Conservation (phyloP, 2,888 invertebrate genomes). For the Platerodrilus igneus region DNA sequence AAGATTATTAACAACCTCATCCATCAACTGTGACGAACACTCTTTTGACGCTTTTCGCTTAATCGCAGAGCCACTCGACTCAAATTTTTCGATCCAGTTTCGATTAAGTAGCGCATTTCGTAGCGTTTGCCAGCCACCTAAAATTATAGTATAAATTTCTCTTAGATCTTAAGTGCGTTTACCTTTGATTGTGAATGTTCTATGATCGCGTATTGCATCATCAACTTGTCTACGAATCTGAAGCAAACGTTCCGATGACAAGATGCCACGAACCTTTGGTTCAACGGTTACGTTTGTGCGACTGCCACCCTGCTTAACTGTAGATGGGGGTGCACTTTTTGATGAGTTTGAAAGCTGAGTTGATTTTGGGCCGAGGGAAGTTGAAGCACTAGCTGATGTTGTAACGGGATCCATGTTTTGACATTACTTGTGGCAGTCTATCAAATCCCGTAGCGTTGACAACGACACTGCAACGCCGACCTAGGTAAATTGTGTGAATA, state of each 20-base stretch:
- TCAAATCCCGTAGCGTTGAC: too few species aligned
- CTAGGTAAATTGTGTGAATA: too few species aligned
- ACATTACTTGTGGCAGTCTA: constrained; percentile 18
- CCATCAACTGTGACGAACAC: constrained; percentile 17
- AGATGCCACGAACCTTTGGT: constrained; percentile 34
- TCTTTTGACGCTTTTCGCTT: constrained; percentile 12
- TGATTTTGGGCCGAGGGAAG: background rate
- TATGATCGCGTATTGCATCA: constrained; percentile 59
- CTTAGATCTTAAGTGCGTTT: constrained; percentile 8
- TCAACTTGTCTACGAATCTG: constrained; percentile 62
- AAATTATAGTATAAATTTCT: background rate
- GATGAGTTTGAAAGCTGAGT: too few species aligned
- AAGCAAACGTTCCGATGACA: constrained; percentile 61
- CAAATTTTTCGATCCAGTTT: constrained; percentile 70
- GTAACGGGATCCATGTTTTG: constrained; percentile 15
- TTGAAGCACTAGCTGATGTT: constrained; percentile 6
- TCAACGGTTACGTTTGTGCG: constrained; percentile 2
- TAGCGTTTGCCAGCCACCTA: constrained; percentile 68
- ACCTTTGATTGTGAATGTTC: constrained; percentile 62
- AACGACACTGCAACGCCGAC: too few species aligned
- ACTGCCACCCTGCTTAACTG: background rate
- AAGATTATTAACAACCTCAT: constrained; percentile 44
- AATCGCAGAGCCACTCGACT: constrained; percentile 35
- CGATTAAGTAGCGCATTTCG: constrained; percentile 63
- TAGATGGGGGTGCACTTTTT: constrained; percentile 6